Conservation (phyloP, 2,797 vertebrate species). For the Sebastes reedi region DNA sequence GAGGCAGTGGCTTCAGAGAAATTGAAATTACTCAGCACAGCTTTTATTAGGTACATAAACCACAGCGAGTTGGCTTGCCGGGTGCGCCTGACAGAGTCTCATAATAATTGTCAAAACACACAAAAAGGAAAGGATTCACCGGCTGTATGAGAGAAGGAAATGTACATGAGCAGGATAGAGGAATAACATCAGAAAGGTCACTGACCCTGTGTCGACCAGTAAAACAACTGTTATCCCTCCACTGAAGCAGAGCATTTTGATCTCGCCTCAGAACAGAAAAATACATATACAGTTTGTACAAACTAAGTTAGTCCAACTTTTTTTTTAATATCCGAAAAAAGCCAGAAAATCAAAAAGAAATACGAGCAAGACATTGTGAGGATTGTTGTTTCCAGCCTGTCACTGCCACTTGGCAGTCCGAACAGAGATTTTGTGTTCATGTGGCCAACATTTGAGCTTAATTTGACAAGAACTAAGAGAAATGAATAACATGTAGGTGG, state of each 20-base stretch:
- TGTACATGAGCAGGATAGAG: conserved; percentile 17
- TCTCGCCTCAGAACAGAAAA: conserved; percentile 41
- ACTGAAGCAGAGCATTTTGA: conserved; percentile 40
- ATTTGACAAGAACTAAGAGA: conserved; percentile 51
- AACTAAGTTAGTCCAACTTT: conserved; percentile 32
- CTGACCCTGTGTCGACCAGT: conserved; percentile 45
- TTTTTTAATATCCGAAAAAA: conserved; percentile 3
- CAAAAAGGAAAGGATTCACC: conserved; percentile 38
- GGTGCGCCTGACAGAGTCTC: conserved; percentile 55
- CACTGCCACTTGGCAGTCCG: conserved; percentile 57
- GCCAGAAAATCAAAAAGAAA: conserved; percentile 36
- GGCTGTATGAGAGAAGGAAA: conserved; percentile 25
- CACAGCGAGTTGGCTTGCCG: conserved; percentile 56
- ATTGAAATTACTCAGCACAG: conserved; percentile 71
- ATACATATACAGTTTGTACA: conserved; percentile 17
- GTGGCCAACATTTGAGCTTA: conserved; percentile 54
- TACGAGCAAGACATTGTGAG: conserved; percentile 36
- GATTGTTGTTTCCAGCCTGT: conserved; percentile 55
- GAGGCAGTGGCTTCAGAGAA: conserved; percentile 60
- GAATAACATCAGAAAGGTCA: conserved; percentile 53
- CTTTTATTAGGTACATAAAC: conserved; percentile 76
- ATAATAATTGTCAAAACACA: conserved; percentile 70
- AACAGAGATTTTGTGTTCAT: conserved; percentile 47
- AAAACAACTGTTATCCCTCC: conserved; percentile 49
- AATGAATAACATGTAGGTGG: conserved; percentile 52